A percentile compares a stretch with the other conserved stretches of the same genome.
Conservation (phyloP, 2,113 vertebrate genomes). For the Salvelinus namaycush region DNA sequence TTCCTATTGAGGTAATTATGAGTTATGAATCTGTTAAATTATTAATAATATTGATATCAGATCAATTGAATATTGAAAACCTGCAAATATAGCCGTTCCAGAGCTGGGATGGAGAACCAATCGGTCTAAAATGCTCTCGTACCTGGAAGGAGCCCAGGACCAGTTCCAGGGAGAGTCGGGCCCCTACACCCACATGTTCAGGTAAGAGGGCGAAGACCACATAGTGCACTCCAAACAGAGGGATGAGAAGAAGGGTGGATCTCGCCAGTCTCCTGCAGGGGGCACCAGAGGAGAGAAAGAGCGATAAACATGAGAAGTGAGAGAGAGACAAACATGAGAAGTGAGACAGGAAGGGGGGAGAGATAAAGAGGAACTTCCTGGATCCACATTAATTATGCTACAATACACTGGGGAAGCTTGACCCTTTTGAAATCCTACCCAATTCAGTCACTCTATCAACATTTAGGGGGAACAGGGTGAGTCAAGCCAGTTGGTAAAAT, state of each 20-base stretch:
- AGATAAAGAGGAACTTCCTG: no score
- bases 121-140: background rate
- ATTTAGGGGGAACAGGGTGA: no score
- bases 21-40: background rate
- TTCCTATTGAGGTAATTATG: no score
- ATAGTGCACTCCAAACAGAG: conserved; percentile 83
- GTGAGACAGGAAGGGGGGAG: no score
- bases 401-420: no score
- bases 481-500: no score
- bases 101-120: background rate
- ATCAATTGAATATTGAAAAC: background rate
- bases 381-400: no score
- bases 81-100: background rate
- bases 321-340: background rate
- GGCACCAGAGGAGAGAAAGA: conserved; percentile 6
- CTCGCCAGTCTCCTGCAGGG: conserved; percentile 73
- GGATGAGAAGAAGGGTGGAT: conserved; percentile 81
- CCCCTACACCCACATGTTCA: conserved; percentile 78
- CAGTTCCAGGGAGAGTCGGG: conserved; percentile 82
- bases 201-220: conserved; percentile 84
- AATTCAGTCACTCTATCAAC: no score
- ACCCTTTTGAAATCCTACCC: no score
- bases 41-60: background rate
- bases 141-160: conserved; percentile 88
- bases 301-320: background rate